phyloP scores from a whole-genome alignment of 2,797 vertebrate genomes.

The Pelodytes ibericus region DNA sequence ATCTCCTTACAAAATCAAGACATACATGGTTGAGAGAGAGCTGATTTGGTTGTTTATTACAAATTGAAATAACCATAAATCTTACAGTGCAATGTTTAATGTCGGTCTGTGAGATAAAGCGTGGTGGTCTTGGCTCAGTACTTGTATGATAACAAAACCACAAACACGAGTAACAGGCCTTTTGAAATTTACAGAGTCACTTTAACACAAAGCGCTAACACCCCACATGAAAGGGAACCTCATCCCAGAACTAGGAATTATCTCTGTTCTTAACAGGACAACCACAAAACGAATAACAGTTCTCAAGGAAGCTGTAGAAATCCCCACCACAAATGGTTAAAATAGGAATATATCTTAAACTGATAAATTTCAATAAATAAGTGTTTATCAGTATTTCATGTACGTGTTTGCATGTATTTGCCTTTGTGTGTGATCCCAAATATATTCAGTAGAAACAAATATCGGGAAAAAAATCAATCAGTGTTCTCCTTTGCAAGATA shows the following conservation, averaged over 20 bases:
- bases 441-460: not conserved
- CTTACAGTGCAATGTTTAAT: slow-evolving; percentile 80
- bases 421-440: not conserved
- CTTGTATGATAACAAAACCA: slow-evolving; percentile 77
- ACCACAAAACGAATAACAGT: too few species aligned
- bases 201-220: slow-evolving; percentile 65
- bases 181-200: slow-evolving; percentile 72
- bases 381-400: not conserved
- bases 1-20: not conserved
- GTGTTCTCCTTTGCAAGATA: not conserved
- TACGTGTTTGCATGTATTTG: not conserved
- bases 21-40: slow-evolving; percentile 4
- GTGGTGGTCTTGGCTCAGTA: slow-evolving; percentile 81
- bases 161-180: slow-evolving; percentile 80
- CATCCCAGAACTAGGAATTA: slow-evolving; percentile 55
- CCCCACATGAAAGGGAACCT: slow-evolving; percentile 59
- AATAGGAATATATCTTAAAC: not conserved
- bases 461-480: not conserved
- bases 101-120: slow-evolving; percentile 79
- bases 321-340: slow-evolving; percentile 11
- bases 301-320: too few species aligned
- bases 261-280: not conserved
- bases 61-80: slow-evolving; percentile 73
- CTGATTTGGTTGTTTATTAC: slow-evolving; percentile 41
- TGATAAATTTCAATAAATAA: not conserved